Evolutionary conservation across 2,888 invertebrate species (phyloP).

Genomic region (Antheraea assamensis): DNA sequence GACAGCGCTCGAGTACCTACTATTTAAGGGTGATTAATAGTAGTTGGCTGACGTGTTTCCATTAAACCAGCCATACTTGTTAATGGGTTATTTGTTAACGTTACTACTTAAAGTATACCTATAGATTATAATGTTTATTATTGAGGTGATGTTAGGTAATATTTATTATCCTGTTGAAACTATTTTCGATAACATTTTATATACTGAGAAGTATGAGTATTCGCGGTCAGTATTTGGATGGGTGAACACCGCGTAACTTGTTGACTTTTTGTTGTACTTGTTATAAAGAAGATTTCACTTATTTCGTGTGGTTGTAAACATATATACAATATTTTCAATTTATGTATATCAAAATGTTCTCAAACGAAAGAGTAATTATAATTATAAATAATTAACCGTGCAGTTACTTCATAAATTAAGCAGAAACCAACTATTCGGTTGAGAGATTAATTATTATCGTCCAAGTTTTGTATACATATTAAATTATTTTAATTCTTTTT

Average conservation of each 20-base stretch:
- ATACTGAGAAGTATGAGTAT: not conserved
- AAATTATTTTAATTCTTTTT: too few relatives aligned
- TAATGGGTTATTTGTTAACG: constrained; percentile 29
- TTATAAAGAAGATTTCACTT: not conserved
- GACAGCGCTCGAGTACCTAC: constrained; percentile 35
- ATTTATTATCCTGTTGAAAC: not conserved
- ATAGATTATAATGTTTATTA: not conserved
- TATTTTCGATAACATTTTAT: not conserved
- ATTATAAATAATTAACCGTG: not conserved
- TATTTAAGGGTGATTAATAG: constrained; percentile 41
- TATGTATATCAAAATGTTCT: not conserved
- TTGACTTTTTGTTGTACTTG: too few relatives aligned
- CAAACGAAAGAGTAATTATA: not conserved
- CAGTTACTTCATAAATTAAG: not conserved
- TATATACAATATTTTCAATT: not conserved
- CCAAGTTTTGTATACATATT: too few relatives aligned
- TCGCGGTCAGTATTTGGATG: too few relatives aligned
- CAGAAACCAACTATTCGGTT: too few relatives aligned
- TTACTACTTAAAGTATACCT: constrained; percentile 2
- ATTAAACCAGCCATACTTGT: constrained; percentile 28
- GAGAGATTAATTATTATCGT: too few relatives aligned
- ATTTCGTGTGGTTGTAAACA: not conserved
- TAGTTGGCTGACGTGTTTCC: constrained; percentile 32
- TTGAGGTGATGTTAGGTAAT: not conserved
- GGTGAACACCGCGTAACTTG: too few relatives aligned